These are phyloP conservation scores for Jacana jacana DNA, from an alignment of 2,113 vertebrate genomes.

Conservation along the genomic window DNA sequence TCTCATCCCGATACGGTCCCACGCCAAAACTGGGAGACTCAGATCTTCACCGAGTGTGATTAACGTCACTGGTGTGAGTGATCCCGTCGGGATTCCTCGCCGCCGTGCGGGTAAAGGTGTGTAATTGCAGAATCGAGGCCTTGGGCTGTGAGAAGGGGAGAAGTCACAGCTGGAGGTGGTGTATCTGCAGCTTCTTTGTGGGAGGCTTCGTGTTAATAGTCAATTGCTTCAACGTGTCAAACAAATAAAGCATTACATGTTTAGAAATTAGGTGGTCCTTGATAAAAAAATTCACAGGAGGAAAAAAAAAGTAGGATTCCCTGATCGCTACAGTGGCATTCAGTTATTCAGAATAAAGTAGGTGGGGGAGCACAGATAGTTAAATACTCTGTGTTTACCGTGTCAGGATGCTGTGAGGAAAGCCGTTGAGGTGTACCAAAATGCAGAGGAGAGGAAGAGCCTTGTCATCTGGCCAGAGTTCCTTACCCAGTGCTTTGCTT, in stretches of 20 bases:
- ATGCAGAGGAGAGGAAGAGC: background rate
- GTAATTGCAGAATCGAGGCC: constrained; percentile 15
- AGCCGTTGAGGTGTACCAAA: background rate
- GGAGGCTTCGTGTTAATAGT: constrained; percentile 19
- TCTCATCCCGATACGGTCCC: background rate
- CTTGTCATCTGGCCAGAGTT: background rate
- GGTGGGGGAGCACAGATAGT: background rate
- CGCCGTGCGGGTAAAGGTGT: background rate
- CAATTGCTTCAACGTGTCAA: background rate
- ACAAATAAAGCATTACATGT: constrained; percentile 23
- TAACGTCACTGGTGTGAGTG: background rate
- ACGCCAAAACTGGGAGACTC: background rate
- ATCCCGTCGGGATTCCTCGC: background rate
- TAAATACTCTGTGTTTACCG: background rate
- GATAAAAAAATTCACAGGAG: background rate
- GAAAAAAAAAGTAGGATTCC: background rate
- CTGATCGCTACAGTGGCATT: accelerated
- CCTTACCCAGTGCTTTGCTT: background rate
- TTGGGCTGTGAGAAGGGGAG: background rate
- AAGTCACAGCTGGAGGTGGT: background rate
- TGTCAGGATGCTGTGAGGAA: background rate
- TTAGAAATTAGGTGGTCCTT: background rate
- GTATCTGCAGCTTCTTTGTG: background rate
- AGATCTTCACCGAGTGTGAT: background rate
- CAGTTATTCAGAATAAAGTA: background rate